These are phyloP conservation scores for Caenorhabditis becei DNA, from an alignment of 2,888 invertebrate species.

Conservation along the genomic window DNA sequence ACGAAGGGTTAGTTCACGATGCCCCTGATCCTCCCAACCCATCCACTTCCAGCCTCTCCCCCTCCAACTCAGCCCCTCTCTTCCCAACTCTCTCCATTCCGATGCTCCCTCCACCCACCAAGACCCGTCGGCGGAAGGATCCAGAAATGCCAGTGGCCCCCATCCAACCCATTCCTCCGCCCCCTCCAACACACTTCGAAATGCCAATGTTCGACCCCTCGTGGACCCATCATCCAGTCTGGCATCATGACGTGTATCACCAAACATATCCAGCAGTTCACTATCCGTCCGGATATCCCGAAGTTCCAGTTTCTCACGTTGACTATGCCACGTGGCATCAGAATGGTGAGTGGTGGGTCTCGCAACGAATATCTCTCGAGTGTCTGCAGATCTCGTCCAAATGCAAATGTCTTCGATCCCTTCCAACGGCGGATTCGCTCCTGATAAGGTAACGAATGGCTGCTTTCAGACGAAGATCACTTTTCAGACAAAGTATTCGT, in stretches of 20 bases:
- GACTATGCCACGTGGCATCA: constrained; percentile 41
- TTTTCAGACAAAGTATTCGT: neutral
- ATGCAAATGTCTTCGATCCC: constrained; percentile 6
- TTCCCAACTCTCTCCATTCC: constrained; percentile 30
- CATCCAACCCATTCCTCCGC: neutral
- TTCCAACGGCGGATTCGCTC: constrained; percentile 22
- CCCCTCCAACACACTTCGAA: constrained; percentile 28
- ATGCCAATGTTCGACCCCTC: constrained; percentile 48
- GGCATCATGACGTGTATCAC: constrained; percentile 32
- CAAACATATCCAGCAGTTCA: constrained; percentile 22
- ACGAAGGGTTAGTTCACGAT: constrained; percentile 23
- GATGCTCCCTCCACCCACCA: constrained; percentile 3
- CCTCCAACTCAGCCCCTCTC: constrained; percentile 28
- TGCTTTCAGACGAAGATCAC: neutral
- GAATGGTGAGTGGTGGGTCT: too few species aligned
- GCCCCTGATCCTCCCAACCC: neutral
- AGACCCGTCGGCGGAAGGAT: constrained; percentile 19
- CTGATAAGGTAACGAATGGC: constrained; percentile 27
- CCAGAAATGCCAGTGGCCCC: neutral
- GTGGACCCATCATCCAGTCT: constrained; percentile 24
- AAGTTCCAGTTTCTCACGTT: constrained; percentile 19
- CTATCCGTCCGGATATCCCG: constrained; percentile 13
- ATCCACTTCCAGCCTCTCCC: constrained; percentile 17
- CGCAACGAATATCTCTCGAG: neutral
- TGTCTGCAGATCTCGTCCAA: too few species aligned